A percentile compares a stretch with the other conserved stretches of the same genome.
These are phyloP conservation scores for Zosterops borbonicus DNA, from an alignment of 2,113 vertebrate genomes.

Conservation along the genomic window DNA sequence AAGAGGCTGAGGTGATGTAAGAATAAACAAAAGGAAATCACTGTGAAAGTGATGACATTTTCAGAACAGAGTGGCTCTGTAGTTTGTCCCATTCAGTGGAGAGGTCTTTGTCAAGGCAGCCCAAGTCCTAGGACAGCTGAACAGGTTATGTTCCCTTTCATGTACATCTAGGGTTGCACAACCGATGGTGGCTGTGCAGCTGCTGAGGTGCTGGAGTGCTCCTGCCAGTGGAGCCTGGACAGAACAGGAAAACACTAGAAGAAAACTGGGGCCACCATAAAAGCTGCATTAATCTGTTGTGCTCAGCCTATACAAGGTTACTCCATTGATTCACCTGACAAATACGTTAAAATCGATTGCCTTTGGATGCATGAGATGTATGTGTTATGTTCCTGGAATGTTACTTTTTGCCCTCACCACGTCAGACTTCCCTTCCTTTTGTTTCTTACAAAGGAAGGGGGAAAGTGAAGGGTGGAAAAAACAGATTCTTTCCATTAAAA, in stretches of 20 bases:
- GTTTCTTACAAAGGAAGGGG: neutral
- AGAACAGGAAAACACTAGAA: neutral
- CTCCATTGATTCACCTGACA: neutral
- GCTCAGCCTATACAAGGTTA: neutral
- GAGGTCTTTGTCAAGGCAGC: neutral
- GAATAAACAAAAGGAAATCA: neutral
- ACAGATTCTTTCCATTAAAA: neutral
- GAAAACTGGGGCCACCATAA: neutral
- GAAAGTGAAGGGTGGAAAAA: neutral
- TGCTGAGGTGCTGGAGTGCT: neutral
- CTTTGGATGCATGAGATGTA: neutral
- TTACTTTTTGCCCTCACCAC: neutral
- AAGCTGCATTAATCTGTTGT: neutral
- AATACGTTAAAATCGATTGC: neutral
- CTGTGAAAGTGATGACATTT: neutral
- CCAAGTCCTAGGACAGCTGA: neutral
- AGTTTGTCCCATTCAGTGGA: too few species aligned
- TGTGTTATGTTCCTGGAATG: neutral
- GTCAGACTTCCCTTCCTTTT: neutral
- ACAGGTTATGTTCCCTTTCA: too few species aligned
- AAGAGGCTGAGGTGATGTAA: neutral
- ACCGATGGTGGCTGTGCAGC: fast-evolving
- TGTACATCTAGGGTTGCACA: fast-evolving
- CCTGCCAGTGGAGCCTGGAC: neutral
- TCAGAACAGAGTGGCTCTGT: neutral